Base-by-base conservation (phyloP, 1,140 invertebrate species). In the Bombus polaris region DNA sequence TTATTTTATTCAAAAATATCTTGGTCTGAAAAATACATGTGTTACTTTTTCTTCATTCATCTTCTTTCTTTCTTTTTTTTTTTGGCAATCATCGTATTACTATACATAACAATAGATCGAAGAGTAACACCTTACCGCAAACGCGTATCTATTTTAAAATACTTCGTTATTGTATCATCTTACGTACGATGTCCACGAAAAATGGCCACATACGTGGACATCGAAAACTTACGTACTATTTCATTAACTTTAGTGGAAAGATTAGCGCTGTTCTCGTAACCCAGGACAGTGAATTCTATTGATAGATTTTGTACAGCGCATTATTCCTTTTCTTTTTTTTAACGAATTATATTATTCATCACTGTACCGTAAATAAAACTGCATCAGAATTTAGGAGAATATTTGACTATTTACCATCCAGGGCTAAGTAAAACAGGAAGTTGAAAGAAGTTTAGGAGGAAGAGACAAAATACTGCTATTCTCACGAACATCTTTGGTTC, bases 1-100 rank as follows among this genome's bases (percentile, higher is more conserved):
- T 92, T 93, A 88, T 94, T 94, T 94, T 94, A 94, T 94, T 94
- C 89, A 94, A 94, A 94, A 94, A 94, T 94, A 94, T 92, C 89
- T 94, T 81, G 89, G 90, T 94, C 88, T 94, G 91, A 94, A 94
- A 94, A 94, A 94, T 94, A 94, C 94, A 94, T 92, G 77, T 90
- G 65, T 89, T 78, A 88, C 85, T 81, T 75, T 79, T 71, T 89
- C n/a, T 83, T 65, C 42, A 39, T 71, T 65, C 81, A 81, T 92
- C 78, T 88, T 86, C 22, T 59, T 79, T 70, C 65, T 89, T 35
- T 32, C 85, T 81, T 92, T 75, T 86, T 89, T 91, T 90, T 91
- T 80, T 89, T 94, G 92, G 92, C 93, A 94, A 93, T 93, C 81
- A 90, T 88, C 88, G 91, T 92, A 91, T 88, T 87, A 91, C 91